Base-by-base conservation (phyloP, 2,797 vertebrate species). In the Rhinella marina region DNA sequence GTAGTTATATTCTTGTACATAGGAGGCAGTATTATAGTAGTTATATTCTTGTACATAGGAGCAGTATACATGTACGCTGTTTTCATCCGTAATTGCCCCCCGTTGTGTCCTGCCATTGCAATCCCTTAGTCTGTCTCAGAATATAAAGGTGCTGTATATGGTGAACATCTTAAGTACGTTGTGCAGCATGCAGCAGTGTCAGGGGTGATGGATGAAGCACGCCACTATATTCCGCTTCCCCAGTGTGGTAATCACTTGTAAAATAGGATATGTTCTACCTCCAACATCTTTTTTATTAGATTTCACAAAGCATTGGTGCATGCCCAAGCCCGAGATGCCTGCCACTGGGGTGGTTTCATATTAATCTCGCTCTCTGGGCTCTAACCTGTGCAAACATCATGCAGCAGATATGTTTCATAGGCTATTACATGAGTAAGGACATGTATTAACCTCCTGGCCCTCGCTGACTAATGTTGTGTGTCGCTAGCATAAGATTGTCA, bases 401-500 rank as follows among this genome's bases (percentile, higher is more conserved):
- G 32, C 21, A 16, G 48, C 81, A 84, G 29, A 84, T 61, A 84
- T 57, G 14, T 84, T 75, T 75, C 82, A 29, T 72, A 84, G 68
- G 54, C 54, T 61, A 84, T 84, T 84, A 84, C 54, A n/a, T 59
- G 82, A 59, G 68, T 84, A 57, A 84, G 68, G 82, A 84, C 82
- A 59, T 32, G 54, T 72, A 84, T 84, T 84, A 84, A 84, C 70
- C 82, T 84, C 54, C 6, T 2, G 70, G 68, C 48, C 82, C 56
- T 12, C n/a, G 70, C 82, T 75, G 82, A 84, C 68, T 84, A 84
- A 84, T 84, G 82, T 84, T 84, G 54, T 84, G 82, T 84, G 64
- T 61, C 70, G 27, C 68, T 61, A 50, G 25, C 48, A 68, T 68
- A 82, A 82, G 81, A 84, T 61, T 84, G 82, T 84, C 82, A 84